Base-by-base conservation (phyloP, 2,888 invertebrate genomes). In the Synanthedon tipuliformis region DNA sequence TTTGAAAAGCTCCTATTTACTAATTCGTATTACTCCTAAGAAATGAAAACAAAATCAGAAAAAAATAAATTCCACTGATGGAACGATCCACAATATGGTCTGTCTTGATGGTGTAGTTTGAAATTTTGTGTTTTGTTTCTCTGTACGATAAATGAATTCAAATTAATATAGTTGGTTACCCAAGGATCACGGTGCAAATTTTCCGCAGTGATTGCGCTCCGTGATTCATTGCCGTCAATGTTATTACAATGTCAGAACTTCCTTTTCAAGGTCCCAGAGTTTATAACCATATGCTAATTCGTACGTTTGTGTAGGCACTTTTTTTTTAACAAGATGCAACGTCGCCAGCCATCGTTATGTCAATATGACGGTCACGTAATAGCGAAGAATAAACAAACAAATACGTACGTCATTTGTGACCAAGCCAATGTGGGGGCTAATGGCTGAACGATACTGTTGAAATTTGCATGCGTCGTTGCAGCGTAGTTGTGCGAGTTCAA, bases 351-450 rank as follows among this genome's bases (percentile, higher is more conserved):
- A 57, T 50, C 55, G 53, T 53, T 56, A 51, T 54, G 51, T 52
- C 51, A 58, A 62, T 53, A 54, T 57, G 55, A 52, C 54, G 55
- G 59, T 61, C 63, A 62, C 60, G 62, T 58, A 58, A 55, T 45
- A 45, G 45, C n/a, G 45, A 15, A 12, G 15, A 45, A 45, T 45
- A 45, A 5, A 45, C 15, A 45, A 45, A n/a, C 45, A 45, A 13
- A 13, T 45, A 45, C 15, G n/a, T 7, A 45, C 13, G 45, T 7
- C 45, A 45, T 10, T n/a, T 34, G 34, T 34, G 10, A n/a, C 10
- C 45, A 3, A 45, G 45, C 45, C 13, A 45, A 45, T 45, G 15
- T 45, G 15, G 13, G 34, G 7, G 13, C 45, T 45, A 45, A 45
- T 45, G 1, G 15, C 45, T 45, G n/a, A 13, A n/a, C n/a, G n/a